Evolutionary conservation across 2,113 vertebrate species (phyloP).

Genomic region (Ranitomeya variabilis): DNA sequence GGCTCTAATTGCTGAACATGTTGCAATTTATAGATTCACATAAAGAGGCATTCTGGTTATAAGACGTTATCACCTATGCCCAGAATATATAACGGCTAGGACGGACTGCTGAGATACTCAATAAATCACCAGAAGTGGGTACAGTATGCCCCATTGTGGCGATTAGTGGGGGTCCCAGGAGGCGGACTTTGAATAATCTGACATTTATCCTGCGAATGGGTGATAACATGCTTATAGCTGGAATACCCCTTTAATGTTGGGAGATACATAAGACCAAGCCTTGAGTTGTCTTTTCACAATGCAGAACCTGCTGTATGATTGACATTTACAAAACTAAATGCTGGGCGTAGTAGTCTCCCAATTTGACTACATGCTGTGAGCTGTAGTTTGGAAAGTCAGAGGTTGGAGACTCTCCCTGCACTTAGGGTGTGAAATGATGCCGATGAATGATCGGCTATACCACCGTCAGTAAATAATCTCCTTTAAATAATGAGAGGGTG

Average conservation of each 20-base stretch:
- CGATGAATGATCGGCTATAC: background rate
- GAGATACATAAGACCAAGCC: background rate
- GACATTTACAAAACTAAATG: background rate
- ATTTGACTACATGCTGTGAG: background rate
- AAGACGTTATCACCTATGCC: too few relatives aligned
- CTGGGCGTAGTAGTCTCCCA: background rate
- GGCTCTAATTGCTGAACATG: background rate
- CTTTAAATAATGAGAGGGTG: background rate
- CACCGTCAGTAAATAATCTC: conserved; percentile 8
- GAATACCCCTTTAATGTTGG: background rate
- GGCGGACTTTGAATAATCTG: too few relatives aligned
- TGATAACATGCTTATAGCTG: too few relatives aligned
- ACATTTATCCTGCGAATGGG: too few relatives aligned
- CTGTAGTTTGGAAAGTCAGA: background rate
- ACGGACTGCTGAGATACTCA: too few relatives aligned
- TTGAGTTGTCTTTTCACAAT: too few relatives aligned
- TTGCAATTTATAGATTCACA: background rate
- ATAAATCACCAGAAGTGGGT: too few relatives aligned
- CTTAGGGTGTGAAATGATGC: background rate
- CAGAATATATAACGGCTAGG: too few relatives aligned
- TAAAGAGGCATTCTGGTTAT: too few relatives aligned
- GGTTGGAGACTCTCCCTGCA: background rate
- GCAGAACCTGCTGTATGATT: background rate
- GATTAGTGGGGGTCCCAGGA: too few relatives aligned
- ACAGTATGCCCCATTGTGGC: too few relatives aligned